Base-by-base conservation (phyloP, 2,113 vertebrate genomes). In the Mobula birostris region DNA sequence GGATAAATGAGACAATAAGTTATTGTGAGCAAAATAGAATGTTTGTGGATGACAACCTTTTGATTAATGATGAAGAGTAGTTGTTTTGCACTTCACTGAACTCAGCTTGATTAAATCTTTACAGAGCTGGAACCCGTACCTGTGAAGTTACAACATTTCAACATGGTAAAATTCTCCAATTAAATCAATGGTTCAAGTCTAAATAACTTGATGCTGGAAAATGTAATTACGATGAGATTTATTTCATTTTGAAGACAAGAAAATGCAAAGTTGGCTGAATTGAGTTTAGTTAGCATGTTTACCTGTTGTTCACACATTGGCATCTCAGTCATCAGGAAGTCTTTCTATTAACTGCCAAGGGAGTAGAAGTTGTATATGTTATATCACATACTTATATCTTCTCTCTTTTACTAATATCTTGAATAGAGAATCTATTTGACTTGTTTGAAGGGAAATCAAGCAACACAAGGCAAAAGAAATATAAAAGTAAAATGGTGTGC, bases 21-120 rank as follows among this genome's bases (percentile, higher is more conserved):
- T 90, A 68, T 17, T 90, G 85, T 32, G 61, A 90, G 32, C 6
- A 12, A 90, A 36, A 66, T 90, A 90, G 61, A 90, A 68, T 32
- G 85, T n/a, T 66, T 88, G 85, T 88, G 29, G 27, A 66, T 88
- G 85, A 88, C 58, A 63, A 68, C 61, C 14, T 90, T n/a, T 61
- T 68, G 85, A 90, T 90, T 88, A 66, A 61, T 66, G 85, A 63
- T 66, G 85, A 63, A 66, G 66, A 66, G 85, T 36, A 90, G 85
- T 68, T 29, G 66, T 32, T 29, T 32, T 68, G 61, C 61, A 90
- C 61, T 66, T 90, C 85, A 90, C 61, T 90, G 61, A 68, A 90
- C 85, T 90, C 63, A 3, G n/a, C 29, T 90, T 90, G 61, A 68
- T 90, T 90, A 90, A 90, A 68, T 90, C 85, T 90, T 90, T 66